Base-by-base conservation (phyloP, 1,140 invertebrate species). In the Hermetia illucens region DNA sequence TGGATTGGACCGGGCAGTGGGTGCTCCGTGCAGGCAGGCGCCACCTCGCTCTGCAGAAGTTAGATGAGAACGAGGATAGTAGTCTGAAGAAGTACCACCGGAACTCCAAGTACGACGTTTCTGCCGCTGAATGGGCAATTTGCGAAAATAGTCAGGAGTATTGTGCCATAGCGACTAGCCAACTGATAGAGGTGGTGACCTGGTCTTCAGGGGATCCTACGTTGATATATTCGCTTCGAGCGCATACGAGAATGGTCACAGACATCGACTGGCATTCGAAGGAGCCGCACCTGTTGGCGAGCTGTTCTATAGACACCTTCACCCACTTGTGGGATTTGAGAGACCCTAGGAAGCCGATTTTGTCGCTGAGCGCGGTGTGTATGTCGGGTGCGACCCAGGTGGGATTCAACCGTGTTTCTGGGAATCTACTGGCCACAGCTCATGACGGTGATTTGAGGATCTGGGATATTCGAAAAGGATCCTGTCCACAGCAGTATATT, bases 371-470 rank as follows among this genome's bases (percentile, higher is more conserved):
- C 49, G 79, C 83, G 39, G 76, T 85, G 49, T 62, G 57, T 44
- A 62, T 62, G 55, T 61, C 87, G 61, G 88, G 90, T 42, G 86
- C 89, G 8, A 87, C 82, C 19, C 88, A 95, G 70, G 90, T 95
- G 1, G 78, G 86, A 55, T 97, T 92, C 81, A 94, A 93, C 61
- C 76, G 81, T 51, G 71, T 90, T 21, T 80, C 79, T 6, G 70
- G 76, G 10, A 70, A 92, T 58, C 68, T 87, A 34, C 65, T 97
- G 44, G 91, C 92, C 2, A 94, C 91, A 30, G 84, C 90, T 34
- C 90, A 96, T 62, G 90, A 94, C 58, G 90, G 89, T 12, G 91
- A 96, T 64, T 75, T 95, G 6, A 82, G 91, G 61, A 76, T 97
- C 44, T 96, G 91, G 91, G 93, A 97, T 61, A 79, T 85, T 48